Evolutionary conservation across 1,140 invertebrate genomes (phyloP).

Genomic region (Lineus longissimus): DNA sequence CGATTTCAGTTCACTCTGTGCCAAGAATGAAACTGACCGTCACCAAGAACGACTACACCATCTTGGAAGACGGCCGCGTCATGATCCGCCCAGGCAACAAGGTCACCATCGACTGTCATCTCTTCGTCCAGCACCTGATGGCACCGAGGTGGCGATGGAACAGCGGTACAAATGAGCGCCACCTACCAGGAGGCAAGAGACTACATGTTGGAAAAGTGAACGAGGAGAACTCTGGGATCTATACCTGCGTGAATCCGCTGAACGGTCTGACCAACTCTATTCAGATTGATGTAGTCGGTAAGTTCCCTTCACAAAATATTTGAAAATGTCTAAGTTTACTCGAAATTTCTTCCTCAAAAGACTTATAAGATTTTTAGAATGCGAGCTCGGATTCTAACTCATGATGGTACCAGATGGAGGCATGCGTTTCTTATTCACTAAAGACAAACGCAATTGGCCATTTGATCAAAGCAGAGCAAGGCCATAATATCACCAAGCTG

Average conservation of each 20-base stretch:
- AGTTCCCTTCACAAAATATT: too few relatives aligned
- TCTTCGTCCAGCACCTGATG: not conserved
- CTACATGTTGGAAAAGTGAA: not conserved
- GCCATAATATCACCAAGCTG: too few relatives aligned
- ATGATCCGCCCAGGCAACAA: not conserved
- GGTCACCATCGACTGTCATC: slow-evolving; percentile 1
- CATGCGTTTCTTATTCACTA: too few relatives aligned
- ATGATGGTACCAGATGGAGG: too few relatives aligned
- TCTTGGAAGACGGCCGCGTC: not conserved
- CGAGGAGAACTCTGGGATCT: not conserved
- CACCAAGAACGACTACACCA: not conserved
- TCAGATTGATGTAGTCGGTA: not conserved
- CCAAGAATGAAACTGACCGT: not conserved
- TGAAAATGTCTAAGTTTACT: not conserved
- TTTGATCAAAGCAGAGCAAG: too few relatives aligned
- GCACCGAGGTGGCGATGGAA: not conserved
- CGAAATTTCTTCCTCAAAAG: not conserved
- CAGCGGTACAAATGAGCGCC: not conserved
- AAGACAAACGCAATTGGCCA: too few relatives aligned
- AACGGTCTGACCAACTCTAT: not conserved
- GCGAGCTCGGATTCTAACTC: too few relatives aligned
- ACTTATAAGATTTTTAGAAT: not conserved
- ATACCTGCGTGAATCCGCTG: not conserved
- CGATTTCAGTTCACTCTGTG: not conserved
- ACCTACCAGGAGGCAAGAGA: not conserved